Evolutionary conservation across 2,888 invertebrate species (phyloP).

Genomic region (Lasiommata megera): DNA sequence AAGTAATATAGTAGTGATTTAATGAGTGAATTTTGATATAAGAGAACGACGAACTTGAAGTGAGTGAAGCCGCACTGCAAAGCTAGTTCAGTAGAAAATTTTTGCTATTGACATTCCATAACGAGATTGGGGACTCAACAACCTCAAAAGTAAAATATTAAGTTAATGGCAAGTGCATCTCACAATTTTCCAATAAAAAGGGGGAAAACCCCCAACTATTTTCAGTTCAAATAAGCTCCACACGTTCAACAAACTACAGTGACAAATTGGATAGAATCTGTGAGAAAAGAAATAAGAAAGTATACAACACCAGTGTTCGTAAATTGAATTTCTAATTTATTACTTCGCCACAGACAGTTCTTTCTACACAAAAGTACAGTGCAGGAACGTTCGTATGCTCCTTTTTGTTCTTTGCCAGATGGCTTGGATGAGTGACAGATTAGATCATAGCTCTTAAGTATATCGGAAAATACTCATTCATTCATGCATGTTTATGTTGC

Average conservation of each 20-base stretch:
- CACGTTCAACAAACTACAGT: slow-evolving; percentile 16
- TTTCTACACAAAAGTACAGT: slow-evolving; percentile 29
- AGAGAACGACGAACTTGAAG: too few relatives aligned
- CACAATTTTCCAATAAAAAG: background rate
- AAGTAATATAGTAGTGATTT: too few relatives aligned
- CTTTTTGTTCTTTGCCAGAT: slow-evolving; percentile 54
- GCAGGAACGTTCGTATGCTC: slow-evolving; percentile 34
- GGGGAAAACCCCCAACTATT: background rate
- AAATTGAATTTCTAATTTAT: slow-evolving; percentile 32
- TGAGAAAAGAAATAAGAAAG: slow-evolving; percentile 18
- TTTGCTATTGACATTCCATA: too few relatives aligned
- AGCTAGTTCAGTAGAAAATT: too few relatives aligned
- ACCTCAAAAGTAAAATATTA: background rate
- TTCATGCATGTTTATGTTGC: too few relatives aligned
- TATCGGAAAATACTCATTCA: too few relatives aligned
- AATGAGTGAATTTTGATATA: too few relatives aligned
- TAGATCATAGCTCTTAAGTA: slow-evolving; percentile 31
- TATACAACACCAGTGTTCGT: slow-evolving; percentile 20
- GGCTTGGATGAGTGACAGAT: slow-evolving; percentile 66
- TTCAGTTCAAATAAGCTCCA: slow-evolving; percentile 4
- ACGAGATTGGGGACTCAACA: background rate
- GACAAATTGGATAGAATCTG: slow-evolving; percentile 25
- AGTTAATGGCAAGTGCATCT: background rate
- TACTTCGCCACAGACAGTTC: slow-evolving; percentile 23
- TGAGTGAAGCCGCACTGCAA: too few relatives aligned